Base-by-base conservation (phyloP, 2,888 invertebrate genomes). In the Eutolmus rufibarbis region DNA sequence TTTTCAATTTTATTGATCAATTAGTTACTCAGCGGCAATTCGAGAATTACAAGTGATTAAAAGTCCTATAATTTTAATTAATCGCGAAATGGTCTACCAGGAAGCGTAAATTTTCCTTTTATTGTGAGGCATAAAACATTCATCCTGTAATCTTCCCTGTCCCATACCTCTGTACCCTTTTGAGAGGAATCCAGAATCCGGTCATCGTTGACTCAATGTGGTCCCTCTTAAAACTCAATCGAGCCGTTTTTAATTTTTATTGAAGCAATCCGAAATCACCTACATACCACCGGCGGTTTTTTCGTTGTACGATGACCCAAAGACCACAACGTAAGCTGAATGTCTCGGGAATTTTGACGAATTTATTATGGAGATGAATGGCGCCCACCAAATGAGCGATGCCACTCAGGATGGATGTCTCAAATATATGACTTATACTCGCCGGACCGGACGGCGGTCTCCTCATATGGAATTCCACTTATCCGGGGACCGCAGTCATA, bases 301-400 rank as follows among this genome's bases (percentile, higher is more conserved):
- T 82, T 46, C 40, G 16, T 14, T 79, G 23, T 16, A 2, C 43
- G 16, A 79, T 37, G 23, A 5, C 31, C 51, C 14, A 23, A 23
- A 40, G 84, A 66, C 84, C 66, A 84, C 66, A 84, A 34, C 56
- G 40, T 7, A 37, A 86, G 77, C 19, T 37, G 57, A 0, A 43
- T 86, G 86, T 78, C 86, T 87, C 40, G 88, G 88, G 89, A 89
- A 89, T 90, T 90, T 89, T 90, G 91, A 91, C 90, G 91, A 91
- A 91, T 91, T 91, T 90, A 91, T 91, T 91, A 91, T 90, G 90
- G 90, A 91, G 90, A 91, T 90, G 91, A 91, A 91, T 92, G 92
- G 92, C 92, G 91, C 91, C 91, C 91, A 91, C 90, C 90, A 90
- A 91, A 90, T 90, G 90, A 89, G 88, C 85, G 78, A 88, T 87